A percentile compares a stretch with the other conserved stretches of the same genome.
phyloP scores from a whole-genome alignment of 2,113 vertebrate species.

The cattle (Bos taurus) region DNA sequence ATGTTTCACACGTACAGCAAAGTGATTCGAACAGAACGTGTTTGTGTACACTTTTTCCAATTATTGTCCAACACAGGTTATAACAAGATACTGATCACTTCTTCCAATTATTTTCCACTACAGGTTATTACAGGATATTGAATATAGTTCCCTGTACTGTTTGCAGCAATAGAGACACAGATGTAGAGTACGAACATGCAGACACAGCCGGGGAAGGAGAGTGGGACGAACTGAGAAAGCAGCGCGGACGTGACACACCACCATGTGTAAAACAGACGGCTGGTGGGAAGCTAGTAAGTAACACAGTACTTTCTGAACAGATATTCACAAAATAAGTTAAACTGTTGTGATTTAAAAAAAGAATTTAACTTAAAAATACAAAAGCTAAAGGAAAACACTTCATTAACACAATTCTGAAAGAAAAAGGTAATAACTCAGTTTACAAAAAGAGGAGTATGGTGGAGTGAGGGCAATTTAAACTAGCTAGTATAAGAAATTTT shows the following conservation, averaged over 20 bases:
- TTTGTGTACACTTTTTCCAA: not conserved
- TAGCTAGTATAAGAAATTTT: not conserved
- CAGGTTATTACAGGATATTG: not conserved
- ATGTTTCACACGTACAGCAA: not conserved
- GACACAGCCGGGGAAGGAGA: not conserved
- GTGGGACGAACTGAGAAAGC: not conserved
- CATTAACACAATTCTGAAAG: not conserved
- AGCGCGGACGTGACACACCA: rapidly evolving
- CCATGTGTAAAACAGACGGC: not conserved
- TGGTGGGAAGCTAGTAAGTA: not conserved
- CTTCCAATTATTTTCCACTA: not conserved
- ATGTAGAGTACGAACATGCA: not conserved
- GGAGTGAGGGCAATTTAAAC: not conserved
- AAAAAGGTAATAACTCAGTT: not conserved
- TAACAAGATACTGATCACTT: not conserved
- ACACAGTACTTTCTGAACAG: not conserved
- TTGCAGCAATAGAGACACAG: not conserved
- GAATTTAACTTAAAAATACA: not conserved
- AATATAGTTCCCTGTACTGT: not conserved
- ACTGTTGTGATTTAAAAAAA: not conserved
- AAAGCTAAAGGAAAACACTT: not conserved
- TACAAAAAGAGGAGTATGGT: not conserved
- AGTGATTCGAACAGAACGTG: not conserved
- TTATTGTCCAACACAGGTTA: not conserved
- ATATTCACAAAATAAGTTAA: not conserved